These are phyloP conservation scores for Agrochola litura DNA, from an alignment of 2,888 invertebrate species.

Conservation along the genomic window DNA sequence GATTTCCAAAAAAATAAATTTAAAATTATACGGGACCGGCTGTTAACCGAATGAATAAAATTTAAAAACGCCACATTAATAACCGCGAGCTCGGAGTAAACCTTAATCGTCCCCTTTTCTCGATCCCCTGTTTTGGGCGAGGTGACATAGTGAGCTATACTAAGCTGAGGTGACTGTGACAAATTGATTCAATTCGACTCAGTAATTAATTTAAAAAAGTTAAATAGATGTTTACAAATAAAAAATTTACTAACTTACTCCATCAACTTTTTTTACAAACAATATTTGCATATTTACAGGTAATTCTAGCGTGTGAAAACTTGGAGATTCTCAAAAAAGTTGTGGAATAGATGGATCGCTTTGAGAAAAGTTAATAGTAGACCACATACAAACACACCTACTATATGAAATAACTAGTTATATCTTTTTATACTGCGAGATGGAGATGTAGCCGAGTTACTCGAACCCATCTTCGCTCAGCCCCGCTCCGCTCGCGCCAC, in stretches of 20 bases:
- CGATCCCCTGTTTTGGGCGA: slow-evolving; percentile 5
- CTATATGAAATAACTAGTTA: background rate
- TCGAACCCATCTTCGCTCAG: background rate
- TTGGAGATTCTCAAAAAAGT: background rate
- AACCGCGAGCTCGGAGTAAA: slow-evolving; percentile 50
- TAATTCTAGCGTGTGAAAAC: background rate
- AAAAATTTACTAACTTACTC: background rate
- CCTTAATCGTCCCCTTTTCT: slow-evolving; percentile 65
- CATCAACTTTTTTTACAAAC: background rate
- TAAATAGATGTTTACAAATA: background rate
- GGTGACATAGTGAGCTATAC: slow-evolving; percentile 6
- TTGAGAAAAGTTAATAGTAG: background rate
- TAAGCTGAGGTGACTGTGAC: background rate
- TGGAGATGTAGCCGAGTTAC: background rate
- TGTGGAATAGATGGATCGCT: background rate
- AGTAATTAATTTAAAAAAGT: background rate
- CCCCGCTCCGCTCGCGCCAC: slow-evolving; percentile 33
- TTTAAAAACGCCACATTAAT: slow-evolving; percentile 71
- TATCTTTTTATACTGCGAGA: background rate
- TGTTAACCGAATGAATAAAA: slow-evolving; percentile 68
- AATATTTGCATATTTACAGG: background rate
- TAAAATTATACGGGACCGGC: slow-evolving; percentile 42
- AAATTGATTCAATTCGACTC: background rate
- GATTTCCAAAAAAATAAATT: slow-evolving; percentile 28
- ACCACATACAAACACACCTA: background rate